Evolutionary conservation across 2,888 invertebrate genomes (phyloP), one percentile per base, ranked within the genome.

Genomic region (Eupithecia tripunctaria): DNA sequence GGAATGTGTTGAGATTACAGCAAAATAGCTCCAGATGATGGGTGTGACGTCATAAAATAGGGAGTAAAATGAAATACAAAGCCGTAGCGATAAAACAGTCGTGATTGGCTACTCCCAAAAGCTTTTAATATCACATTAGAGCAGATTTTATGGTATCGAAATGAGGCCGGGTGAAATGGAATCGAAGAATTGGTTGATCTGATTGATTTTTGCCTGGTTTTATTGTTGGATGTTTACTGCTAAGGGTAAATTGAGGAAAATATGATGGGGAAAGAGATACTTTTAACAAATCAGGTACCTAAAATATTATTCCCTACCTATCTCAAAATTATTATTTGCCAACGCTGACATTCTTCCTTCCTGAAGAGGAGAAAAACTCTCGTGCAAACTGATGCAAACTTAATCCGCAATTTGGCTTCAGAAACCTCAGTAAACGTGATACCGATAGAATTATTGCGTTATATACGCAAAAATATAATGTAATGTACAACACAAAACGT

Each of bases 41-140:
- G 67, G 63, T 71, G 71, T 74, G 71, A 69, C 65, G 66, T 68
- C 68, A 69, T 71, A 74, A 69, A 74, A 69, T 63, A 36, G 27
- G 69, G 41, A 74, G 65, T 74, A 71, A 74, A 71, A 68, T 68
- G 71, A 71, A 74, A 74, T 71, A 74, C 67, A 72, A 72, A 72
- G 71, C 68, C 70, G 15, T 43, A 21, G 60, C 65, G 62, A 66
- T 66, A 74, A 66, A 59, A 56, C 70, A 62, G 66, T 65, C 65
- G 65, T 63, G 65, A 71, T 60, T 65, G 18, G 56, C 32, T 68
- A 63, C 41, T 70, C n/a, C 47, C 43, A 69, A 65, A 70, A 70
- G 47, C 65, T 29, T 71, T 60, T 64, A 73, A 59, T 64, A 38
- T 51, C 36, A 21, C 18, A 70, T 62, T 67, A 68, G 63, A 73